Evolutionary conservation across 2,113 vertebrate genomes (phyloP).

Genomic region (Spilogale gracilis): DNA sequence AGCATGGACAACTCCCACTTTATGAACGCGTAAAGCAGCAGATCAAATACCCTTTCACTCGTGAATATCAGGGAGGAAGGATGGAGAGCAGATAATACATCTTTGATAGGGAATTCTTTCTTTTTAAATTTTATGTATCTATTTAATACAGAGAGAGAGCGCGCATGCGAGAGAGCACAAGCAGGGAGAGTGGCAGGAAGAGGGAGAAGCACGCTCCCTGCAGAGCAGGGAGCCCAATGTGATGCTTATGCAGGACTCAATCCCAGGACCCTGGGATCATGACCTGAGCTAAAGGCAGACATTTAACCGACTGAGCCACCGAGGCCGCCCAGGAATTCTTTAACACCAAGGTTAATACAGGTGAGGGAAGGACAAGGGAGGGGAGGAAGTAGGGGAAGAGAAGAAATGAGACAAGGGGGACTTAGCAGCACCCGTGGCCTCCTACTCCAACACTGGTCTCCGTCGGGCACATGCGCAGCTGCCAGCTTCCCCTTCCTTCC

Average conservation of each 20-base stretch:
- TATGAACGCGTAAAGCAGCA: not conserved
- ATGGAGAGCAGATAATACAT: not conserved
- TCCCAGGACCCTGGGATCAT: too few relatives aligned
- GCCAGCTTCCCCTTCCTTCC: not conserved
- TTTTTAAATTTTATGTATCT: not conserved
- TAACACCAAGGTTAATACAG: not conserved
- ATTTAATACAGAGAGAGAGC: too few relatives aligned
- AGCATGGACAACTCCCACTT: not conserved
- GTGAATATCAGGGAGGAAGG: not conserved
- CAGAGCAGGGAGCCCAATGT: too few relatives aligned
- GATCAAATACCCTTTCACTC: not conserved
- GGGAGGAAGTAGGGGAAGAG: not conserved
- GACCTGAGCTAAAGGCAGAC: too few relatives aligned
- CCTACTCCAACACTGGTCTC: too few relatives aligned
- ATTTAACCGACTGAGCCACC: too few relatives aligned
- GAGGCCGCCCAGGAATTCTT: too few relatives aligned
- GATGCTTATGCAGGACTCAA: too few relatives aligned
- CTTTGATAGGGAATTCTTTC: not conserved
- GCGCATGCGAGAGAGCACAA: too few relatives aligned
- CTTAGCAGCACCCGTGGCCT: not conserved
- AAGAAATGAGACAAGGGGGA: too few relatives aligned
- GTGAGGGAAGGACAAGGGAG: not conserved
- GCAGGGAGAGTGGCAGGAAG: too few relatives aligned
- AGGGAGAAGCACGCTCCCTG: too few relatives aligned
- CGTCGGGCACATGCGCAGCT: rapidly evolving